phyloP scores from a whole-genome alignment of 2,113 vertebrate genomes.

The Gavialis gangeticus region DNA sequence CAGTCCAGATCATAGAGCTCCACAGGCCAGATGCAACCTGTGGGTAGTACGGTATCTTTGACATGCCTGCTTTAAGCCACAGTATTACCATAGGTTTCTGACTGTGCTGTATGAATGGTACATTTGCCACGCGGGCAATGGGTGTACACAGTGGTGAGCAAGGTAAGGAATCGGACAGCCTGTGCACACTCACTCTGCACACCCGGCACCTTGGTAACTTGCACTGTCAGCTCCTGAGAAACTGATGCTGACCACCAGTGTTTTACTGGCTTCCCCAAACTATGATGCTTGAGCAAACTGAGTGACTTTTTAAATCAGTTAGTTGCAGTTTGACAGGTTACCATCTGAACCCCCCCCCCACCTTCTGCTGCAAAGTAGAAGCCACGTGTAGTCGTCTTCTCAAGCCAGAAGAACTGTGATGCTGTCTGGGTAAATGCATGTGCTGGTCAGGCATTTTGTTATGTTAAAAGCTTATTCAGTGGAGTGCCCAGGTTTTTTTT shows the following conservation, averaged over 20 bases:
- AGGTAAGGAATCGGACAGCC: background rate
- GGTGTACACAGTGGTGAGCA: background rate
- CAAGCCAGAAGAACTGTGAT: background rate
- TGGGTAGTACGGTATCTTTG: no score
- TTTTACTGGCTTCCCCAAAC: slow-evolving; percentile 5
- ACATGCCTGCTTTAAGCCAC: background rate
- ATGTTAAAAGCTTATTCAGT: background rate
- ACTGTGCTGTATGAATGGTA: background rate
- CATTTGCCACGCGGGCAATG: fast-evolving
- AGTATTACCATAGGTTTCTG: background rate
- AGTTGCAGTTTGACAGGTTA: slow-evolving; percentile 17
- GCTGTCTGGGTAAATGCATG: background rate
- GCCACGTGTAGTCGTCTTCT: background rate
- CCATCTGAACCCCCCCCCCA: slow-evolving; percentile 2
- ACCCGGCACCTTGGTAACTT: background rate
- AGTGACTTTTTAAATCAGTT: slow-evolving; percentile 54
- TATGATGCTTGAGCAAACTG: slow-evolving; percentile 59
- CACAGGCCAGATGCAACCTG: no score
- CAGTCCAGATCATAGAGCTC: no score
- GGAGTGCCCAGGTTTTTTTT: background rate
- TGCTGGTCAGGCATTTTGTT: fast-evolving
- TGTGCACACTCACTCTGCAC: background rate
- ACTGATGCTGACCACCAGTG: slow-evolving; percentile 22
- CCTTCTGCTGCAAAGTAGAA: slow-evolving; percentile 23
- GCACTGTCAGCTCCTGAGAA: background rate